phyloP scores from a whole-genome alignment of 2,797 vertebrate genomes.

The Kryptolebias ocellatus region DNA sequence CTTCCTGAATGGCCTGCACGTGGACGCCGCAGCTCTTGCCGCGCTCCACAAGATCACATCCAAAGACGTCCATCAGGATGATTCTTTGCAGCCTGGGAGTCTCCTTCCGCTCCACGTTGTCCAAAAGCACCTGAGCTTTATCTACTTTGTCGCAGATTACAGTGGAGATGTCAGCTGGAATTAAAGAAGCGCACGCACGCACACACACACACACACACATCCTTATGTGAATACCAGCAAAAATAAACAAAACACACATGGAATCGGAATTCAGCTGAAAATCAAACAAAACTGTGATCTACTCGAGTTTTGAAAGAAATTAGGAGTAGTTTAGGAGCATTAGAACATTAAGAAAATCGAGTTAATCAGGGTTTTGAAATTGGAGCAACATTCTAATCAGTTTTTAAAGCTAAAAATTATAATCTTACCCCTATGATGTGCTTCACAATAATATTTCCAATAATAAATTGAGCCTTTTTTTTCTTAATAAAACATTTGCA shows the following conservation, averaged over 20 bases:
- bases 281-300: background rate
- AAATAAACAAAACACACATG: conserved; percentile 30
- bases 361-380: background rate
- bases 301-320: background rate
- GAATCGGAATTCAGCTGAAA: conserved; percentile 5
- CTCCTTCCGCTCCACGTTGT: conserved; percentile 89
- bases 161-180: conserved; percentile 92
- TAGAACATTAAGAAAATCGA: too few species aligned
- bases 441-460: too few species aligned
- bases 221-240: conserved; percentile 49
- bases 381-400: background rate
- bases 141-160: conserved; percentile 95
- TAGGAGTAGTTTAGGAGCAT: background rate
- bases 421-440: too few species aligned
- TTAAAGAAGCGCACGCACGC: conserved; percentile 48
- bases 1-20: conserved; percentile 87
- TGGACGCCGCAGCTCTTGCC: conserved; percentile 85
- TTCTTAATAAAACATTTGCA: too few species aligned
- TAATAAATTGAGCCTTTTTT: too few species aligned
- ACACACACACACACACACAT: conserved; percentile 21
- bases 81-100: conserved; percentile 87
- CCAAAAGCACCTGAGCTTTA: conserved; percentile 90
- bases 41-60: conserved; percentile 82
- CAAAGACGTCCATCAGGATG: conserved; percentile 92
- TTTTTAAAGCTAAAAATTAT: too few species aligned